Evolutionary conservation across 2,797 vertebrate genomes (phyloP), one percentile per base, ranked within the genome.

Genomic region (Leptatherina wallacei): DNA sequence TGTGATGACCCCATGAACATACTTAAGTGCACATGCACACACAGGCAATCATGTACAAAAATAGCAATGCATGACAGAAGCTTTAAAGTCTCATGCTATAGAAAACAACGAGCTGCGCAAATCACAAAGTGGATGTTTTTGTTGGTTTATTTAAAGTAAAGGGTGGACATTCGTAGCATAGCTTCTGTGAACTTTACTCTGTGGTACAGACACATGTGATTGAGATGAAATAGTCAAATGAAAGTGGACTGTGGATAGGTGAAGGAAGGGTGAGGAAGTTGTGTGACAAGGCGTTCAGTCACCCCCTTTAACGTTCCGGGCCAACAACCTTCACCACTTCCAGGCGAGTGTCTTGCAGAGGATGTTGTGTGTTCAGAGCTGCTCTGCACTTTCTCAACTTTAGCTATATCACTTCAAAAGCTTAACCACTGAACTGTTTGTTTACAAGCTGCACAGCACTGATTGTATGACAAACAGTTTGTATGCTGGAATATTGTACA

Each of bases 231-330:
- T 22, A 66, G 72, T 74, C 2, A 57, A 61, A 85, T 44, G 62
- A 75, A 76, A 78, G 73, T 47, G 56, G 70, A 78, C 77, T 44
- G 13, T 69, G 80, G 71, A 87, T 88, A 88, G 87, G 85, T 86
- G 84, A 73, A 81, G 76, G 77, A 80, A 70, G 62, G 78, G 84
- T 60, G 75, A 80, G 83, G 80, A 90, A 89, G 89, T 91, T 93
- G 81, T 85, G 80, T 88, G 89, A 91, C 93, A 91, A 88, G 82
- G 61, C 84, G 93, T 94, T 94, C 92, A 94, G 35, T 94, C 90
- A 94, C 93, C 92, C 89, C 83, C 35, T 88, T 82, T 80, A n/a
- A 85, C 87, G 92, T 91, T 88, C 89, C 63, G 85, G 89, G 90
- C 80, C 85, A 87, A 89, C 86, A 88, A 88, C 88, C 90, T 69